Base-by-base conservation (phyloP, 2,888 invertebrate genomes). In the Synergus umbraculus region DNA sequence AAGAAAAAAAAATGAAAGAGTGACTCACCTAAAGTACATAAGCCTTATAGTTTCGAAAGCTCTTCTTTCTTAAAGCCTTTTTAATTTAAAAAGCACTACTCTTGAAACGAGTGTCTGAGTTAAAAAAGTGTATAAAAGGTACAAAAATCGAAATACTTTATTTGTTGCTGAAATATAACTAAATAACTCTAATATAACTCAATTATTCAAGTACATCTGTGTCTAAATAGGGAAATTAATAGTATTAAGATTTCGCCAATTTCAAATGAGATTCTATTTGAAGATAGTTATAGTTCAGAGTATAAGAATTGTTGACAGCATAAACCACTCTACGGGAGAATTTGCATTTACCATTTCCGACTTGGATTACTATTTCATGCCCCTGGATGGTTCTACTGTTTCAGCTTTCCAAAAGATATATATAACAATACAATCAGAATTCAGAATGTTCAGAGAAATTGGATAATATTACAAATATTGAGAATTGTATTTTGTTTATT, bases 381-480 rank as follows among this genome's bases (percentile, higher is more conserved):
- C 49, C 29, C 54, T 58, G 73, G 73, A 54, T 41, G 37, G 37
- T 73, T 73, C 73, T 73, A 41, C 54, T 49, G 37, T 73, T 73
- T 73, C 73, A 73, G 37, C 73, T 41, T 73, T 73, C 37, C 37
- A 41, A 37, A 37, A 73, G 54, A 49, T 37, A 73, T 54, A 73
- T 54, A 73, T 73, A 49, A 37, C n/a, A 73, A 54, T 73, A 41
- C n/a, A 73, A 73, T 73, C 73, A 73, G 37, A 73, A 73, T 73
- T 73, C 54, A 41, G n/a, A 54, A 73, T 73, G n/a, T 15, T 54
- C 54, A 10, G 2, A 37, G 73, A 49, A 10, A 15, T n/a, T 73
- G 15, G 12, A 54, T 60, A 73, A 73, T 54, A 29, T 41, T n/a
- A 73, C 54, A 54, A 54, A 49, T 49, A 37, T 73, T n/a, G 18